phyloP scores from a whole-genome alignment of 2,113 vertebrate species.

The Globicephala melas region DNA sequence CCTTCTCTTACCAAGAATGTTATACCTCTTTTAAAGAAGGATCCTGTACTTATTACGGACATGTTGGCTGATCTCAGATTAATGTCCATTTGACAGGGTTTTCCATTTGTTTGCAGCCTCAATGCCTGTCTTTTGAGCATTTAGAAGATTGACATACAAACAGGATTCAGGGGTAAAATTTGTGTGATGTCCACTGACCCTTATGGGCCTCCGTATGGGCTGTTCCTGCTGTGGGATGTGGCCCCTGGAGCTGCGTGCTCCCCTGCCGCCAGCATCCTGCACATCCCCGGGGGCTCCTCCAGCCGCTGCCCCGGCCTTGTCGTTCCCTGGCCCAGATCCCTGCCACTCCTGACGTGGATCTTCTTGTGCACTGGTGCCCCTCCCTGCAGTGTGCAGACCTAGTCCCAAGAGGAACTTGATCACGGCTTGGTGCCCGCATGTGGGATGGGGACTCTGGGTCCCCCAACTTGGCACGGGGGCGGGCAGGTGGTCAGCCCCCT shows the following conservation, averaged over 20 bases:
- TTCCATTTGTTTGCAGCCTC: neutral
- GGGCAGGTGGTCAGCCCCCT: neutral
- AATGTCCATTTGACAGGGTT: neutral
- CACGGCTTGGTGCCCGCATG: neutral
- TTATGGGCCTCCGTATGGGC: neutral
- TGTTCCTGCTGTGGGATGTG: neutral
- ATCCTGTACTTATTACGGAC: neutral
- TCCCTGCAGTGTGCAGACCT: neutral
- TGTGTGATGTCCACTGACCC: neutral
- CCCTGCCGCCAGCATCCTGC: neutral
- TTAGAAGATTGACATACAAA: neutral
- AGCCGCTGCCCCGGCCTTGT: neutral
- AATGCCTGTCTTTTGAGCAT: neutral
- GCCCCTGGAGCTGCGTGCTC: neutral
- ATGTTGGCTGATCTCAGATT: neutral
- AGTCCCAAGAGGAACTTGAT: neutral
- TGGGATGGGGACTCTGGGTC: neutral
- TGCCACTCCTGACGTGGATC: neutral
- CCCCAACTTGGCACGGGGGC: fast-evolving
- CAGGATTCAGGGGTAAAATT: neutral
- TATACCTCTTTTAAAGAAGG: neutral
- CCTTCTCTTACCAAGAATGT: neutral
- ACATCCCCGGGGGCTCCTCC: neutral
- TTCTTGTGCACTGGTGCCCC: neutral
- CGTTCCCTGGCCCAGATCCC: neutral